Base-by-base conservation (phyloP, 2,797 vertebrate species). In the Peromyscus nudipes region DNA sequence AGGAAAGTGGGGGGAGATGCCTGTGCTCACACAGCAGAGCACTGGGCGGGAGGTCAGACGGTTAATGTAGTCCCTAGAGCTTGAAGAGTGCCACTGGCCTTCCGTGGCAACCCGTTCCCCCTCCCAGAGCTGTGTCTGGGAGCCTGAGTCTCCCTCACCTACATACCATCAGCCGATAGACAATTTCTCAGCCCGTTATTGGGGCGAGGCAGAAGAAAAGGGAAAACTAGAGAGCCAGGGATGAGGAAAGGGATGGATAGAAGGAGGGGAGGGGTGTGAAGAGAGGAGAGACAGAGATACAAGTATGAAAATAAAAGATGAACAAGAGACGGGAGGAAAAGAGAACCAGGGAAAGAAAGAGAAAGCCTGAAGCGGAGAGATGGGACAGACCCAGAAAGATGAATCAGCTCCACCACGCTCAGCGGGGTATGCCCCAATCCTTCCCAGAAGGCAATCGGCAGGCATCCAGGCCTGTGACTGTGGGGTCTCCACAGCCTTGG, bases 351-450 rank as follows among this genome's bases (percentile, higher is more conserved):
- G n/a, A 60, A 37, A 9, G n/a, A 55, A 49, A 31, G 4, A 89
- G n/a, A n/a, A 80, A 65, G 37, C 13, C 17, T 37, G 1, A 65
- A 55, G 37, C 23, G 52, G 55, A 75, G 60, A 31, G 29, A 31
- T 0, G 16, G 29, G 86, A 27, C 71, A 65, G n/a, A 81, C 23
- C 10, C 3, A 4, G 31, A 76, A 52, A 14, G 6, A 7, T 4
- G 37, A 13, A 19, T 4, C 23, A 14, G 67, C 52, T n/a, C 12
- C 12, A 9, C 0, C 8, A n/a, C 17, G 37, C 52, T 4, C 6
- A 57, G 49, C 7, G 10, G 23, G n/a, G 11, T 2, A 12, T 0
- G 1, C 6, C 27, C 55, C 27, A 62, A 25, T 0, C n/a, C 76
- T n/a, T 49, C 64, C 43, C 62, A 13, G 86, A 29, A 65, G 11